Evolutionary conservation across 1,140 invertebrate species (phyloP).

Genomic region (Pseudobourletiella spinata): DNA sequence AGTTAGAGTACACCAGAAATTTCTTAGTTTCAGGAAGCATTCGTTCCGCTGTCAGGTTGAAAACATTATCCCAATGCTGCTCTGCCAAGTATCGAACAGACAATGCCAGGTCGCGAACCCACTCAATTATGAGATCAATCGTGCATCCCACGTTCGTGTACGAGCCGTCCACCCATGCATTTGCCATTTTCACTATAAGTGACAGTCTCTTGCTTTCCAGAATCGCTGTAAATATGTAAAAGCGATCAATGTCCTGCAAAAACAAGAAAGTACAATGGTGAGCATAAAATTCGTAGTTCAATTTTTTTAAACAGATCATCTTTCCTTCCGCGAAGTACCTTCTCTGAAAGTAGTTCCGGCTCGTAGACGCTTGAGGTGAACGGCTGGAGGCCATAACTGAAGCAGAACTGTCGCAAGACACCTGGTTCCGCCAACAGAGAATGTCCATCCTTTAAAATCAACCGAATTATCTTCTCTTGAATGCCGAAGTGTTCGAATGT

Average conservation of each 20-base stretch:
- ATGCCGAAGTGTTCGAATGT: conserved; percentile 31
- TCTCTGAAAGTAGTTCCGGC: conserved; percentile 7
- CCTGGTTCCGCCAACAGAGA: conserved; percentile 22
- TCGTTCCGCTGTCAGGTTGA: conserved; percentile 3
- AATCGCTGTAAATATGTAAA: conserved; percentile 23
- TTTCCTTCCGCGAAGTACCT: not conserved
- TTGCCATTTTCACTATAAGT: conserved; percentile 23
- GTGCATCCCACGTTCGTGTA: conserved; percentile 31
- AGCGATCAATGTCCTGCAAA: conserved; percentile 26
- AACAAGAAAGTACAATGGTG: not conserved
- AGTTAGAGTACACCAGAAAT: conserved; percentile 32
- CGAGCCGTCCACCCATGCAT: conserved; percentile 33
- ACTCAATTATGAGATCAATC: conserved; percentile 31
- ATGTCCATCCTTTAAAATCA: conserved; percentile 24
- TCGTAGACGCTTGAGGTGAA: conserved; percentile 15
- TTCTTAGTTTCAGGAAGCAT: conserved; percentile 26
- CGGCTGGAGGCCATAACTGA: conserved; percentile 22
- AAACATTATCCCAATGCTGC: conserved; percentile 26
- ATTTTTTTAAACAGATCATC: not conserved
- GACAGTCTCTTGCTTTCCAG: conserved; percentile 20
- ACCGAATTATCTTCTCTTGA: conserved; percentile 31
- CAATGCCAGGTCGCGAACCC: conserved; percentile 15
- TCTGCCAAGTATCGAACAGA: conserved; percentile 14
- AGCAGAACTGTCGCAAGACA: conserved; percentile 9
- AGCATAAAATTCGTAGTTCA: not conserved